Percentiles rank a stretch among this genome's conserved stretches.
Conservation (phyloP, 2,113 vertebrate species). For the Xiphophorus hellerii region DNA sequence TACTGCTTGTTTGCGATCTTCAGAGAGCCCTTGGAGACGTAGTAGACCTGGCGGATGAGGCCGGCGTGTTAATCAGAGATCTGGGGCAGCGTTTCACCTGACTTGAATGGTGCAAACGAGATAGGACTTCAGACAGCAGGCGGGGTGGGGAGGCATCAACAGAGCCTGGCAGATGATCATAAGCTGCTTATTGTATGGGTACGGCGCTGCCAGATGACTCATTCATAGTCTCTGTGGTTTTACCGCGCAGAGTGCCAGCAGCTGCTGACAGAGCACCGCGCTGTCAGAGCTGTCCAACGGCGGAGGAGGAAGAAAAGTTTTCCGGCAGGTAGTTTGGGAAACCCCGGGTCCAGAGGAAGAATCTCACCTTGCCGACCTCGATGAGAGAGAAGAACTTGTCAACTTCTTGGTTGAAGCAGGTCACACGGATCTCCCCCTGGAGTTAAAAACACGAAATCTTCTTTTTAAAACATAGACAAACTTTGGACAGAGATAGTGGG, state of each 20-base stretch:
- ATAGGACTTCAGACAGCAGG: constrained; percentile 54
- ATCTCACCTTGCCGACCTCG: constrained; percentile 92
- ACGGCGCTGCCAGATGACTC: constrained; percentile 62
- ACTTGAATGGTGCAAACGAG: constrained; percentile 58
- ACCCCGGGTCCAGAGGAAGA: constrained; percentile 12
- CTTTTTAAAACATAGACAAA: neutral
- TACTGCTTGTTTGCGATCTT: constrained; percentile 99
- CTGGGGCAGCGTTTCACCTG: constrained; percentile 42
- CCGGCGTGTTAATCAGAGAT: constrained; percentile 50
- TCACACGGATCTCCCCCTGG: constrained; percentile 95
- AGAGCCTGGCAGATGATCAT: constrained; percentile 65
- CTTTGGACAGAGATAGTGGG: neutral
- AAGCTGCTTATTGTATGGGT: constrained; percentile 67
- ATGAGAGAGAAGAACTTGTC: constrained; percentile 94
- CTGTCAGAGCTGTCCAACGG: constrained; percentile 50
- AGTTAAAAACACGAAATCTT: constrained; percentile 22
- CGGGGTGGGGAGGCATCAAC: constrained; percentile 25
- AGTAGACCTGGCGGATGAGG: constrained; percentile 88
- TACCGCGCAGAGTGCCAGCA: constrained; percentile 62
- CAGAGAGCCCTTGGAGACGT: constrained; percentile 91
- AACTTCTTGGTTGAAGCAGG: constrained; percentile 94
- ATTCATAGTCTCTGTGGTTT: constrained; percentile 62
- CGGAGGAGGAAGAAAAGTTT: constrained; percentile 18
- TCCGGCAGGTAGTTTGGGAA: constrained; percentile 26
- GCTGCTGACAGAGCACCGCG: constrained; percentile 33